Conservation (phyloP, 2,797 vertebrate species). For the Esox masquinongy region DNA sequence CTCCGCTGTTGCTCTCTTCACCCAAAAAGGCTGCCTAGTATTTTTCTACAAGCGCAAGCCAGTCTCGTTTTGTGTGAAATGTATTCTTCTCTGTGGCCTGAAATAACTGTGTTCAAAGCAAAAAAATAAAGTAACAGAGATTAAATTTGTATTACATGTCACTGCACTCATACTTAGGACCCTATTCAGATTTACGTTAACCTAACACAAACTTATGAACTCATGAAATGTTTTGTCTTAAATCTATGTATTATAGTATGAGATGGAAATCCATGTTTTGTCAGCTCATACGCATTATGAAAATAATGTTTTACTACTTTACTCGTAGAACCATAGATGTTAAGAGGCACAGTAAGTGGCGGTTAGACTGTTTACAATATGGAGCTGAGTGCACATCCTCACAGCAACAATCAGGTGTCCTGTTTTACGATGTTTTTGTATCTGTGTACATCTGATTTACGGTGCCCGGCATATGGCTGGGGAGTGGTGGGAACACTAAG, state of each 20-base stretch:
- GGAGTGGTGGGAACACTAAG: not conserved
- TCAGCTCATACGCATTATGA: not conserved
- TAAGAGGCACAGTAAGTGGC: not conserved
- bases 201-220: no score
- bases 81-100: not conserved
- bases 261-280: no score
- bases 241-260: no score
- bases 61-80: not conserved
- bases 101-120: not conserved
- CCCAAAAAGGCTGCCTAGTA: not conserved
- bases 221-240: no score
- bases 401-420: slow-evolving; percentile 12
- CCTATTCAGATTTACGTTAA: no score
- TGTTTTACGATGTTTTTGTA: slow-evolving; percentile 17
- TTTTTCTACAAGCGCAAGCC: not conserved
- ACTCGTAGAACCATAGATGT: not conserved
- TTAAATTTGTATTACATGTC: not conserved
- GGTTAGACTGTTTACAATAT: slow-evolving; percentile 11
- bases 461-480: slow-evolving; percentile 20
- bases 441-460: slow-evolving; percentile 26
- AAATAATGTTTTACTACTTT: not conserved
- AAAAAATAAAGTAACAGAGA: not conserved
- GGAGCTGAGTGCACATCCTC: slow-evolving; percentile 18
- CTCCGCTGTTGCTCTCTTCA: not conserved
- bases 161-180: no score